Evolutionary conservation across 2,113 vertebrate species (phyloP).

Genomic region (Ailurus styani): DNA sequence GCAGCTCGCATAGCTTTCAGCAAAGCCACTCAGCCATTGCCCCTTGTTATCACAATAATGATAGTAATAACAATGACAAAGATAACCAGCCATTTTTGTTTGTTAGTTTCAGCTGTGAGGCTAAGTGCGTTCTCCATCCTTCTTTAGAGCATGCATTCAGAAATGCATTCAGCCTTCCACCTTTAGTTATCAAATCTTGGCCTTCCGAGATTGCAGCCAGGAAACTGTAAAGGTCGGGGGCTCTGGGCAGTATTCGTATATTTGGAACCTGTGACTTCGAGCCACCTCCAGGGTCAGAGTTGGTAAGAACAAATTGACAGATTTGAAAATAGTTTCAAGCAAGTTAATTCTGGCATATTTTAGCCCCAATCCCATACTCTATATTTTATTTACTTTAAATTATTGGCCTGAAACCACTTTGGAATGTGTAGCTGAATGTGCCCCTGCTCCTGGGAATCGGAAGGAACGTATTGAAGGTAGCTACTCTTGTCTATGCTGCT

Average conservation of each 20-base stretch:
- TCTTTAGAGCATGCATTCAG: background rate
- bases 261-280: background rate
- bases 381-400: background rate
- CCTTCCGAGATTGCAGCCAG: background rate
- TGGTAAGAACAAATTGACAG: background rate
- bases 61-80: background rate
- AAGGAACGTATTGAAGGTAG: background rate
- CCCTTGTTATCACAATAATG: background rate
- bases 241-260: background rate
- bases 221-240: background rate
- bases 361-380: background rate
- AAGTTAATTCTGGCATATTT: background rate
- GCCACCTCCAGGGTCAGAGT: background rate
- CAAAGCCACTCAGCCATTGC: background rate
- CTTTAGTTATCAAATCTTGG: background rate
- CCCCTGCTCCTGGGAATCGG: background rate
- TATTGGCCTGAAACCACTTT: background rate
- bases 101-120: background rate
- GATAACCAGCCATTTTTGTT: background rate
- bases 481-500: background rate
- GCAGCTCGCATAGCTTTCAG: background rate
- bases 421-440: background rate
- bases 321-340: background rate
- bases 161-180: background rate
- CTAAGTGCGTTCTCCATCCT: background rate